Conservation (phyloP, 2,797 vertebrate genomes). For the Ambastaia sidthimunki region DNA sequence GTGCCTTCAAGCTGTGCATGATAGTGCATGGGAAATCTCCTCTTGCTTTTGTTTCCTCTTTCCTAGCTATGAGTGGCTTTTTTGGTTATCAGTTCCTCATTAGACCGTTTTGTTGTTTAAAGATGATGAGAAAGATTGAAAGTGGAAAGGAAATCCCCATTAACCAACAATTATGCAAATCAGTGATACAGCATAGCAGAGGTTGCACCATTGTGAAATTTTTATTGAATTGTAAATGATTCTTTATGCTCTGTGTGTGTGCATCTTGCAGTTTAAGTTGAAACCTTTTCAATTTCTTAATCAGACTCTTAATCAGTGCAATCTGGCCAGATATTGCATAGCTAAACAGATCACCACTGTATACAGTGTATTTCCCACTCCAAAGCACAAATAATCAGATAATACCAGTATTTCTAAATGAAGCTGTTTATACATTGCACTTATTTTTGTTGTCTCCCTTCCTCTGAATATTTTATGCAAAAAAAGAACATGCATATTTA, state of each 20-base stretch:
- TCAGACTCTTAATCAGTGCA: no score
- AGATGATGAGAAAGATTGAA: slow-evolving; percentile 13
- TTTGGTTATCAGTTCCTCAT: slow-evolving; percentile 71
- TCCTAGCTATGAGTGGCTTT: neutral
- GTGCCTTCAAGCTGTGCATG: slow-evolving; percentile 24
- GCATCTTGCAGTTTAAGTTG: neutral
- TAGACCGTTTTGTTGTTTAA: slow-evolving; percentile 59
- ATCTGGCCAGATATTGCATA: no score
- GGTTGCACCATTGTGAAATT: slow-evolving; percentile 12
- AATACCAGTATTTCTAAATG: neutral
- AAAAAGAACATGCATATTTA: neutral
- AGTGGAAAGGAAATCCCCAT: slow-evolving; percentile 25
- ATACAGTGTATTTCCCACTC: no score
- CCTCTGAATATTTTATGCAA: neutral
- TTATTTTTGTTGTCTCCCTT: neutral
- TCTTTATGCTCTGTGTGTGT: neutral
- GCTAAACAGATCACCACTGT: no score
- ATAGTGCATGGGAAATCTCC: slow-evolving; percentile 12
- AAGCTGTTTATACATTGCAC: neutral
- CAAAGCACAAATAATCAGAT: neutral
- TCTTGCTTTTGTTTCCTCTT: neutral
- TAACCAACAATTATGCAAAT: slow-evolving; percentile 34
- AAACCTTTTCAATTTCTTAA: neutral
- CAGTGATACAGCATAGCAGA: slow-evolving; percentile 17
- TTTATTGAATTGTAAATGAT: neutral